Evolutionary conservation across 2,113 vertebrate genomes (phyloP), one percentile per base, ranked within the genome.

Genomic region (Ancistrus triradiatus): DNA sequence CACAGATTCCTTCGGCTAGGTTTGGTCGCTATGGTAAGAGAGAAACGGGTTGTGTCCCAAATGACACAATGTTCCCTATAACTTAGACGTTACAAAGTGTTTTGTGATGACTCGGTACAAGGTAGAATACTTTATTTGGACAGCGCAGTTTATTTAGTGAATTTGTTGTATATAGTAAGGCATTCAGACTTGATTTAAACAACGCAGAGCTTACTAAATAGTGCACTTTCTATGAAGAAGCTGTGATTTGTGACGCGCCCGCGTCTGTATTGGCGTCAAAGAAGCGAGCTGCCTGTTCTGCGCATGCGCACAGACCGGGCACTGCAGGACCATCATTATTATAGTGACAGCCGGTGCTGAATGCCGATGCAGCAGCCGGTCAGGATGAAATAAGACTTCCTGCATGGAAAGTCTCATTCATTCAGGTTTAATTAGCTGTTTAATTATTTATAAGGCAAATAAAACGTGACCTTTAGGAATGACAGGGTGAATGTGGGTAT

Each of bases 261-360:
- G n/a, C n/a, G n/a, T n/a, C n/a, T 7, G 27, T 31, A 31, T 4
- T 31, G 7, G 3, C 3, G 27, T 31, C 7, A 4, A 31, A 7
- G 27, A 31, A 3, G 7, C 27, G 38, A 42, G 6, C 2, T 18
- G 3, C 1, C 0, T 1, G 19, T 7, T 38, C 0, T 15, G 76
- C 75, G 74, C 80, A 72, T 77, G 80, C 78, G 78, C 65, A 22
- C 1, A 65, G 14, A 6, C 4, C 21, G 14, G 7, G 3, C 49
- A 60, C 69, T 72, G 65, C 66, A 69, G 75, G 10, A 9, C 14
- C 46, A 1, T 21, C 27, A 6, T 37, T 31, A 9, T 52, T 3
- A n/a, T 8, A 14, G 33, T n/a, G 56, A 63, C n/a, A 31, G 48
- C 38, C 14, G 15, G 21, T 10, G 6, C 24, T 22, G 19, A 14